Base-by-base conservation (phyloP, 2,888 invertebrate species). In the Proisotoma minuta region DNA sequence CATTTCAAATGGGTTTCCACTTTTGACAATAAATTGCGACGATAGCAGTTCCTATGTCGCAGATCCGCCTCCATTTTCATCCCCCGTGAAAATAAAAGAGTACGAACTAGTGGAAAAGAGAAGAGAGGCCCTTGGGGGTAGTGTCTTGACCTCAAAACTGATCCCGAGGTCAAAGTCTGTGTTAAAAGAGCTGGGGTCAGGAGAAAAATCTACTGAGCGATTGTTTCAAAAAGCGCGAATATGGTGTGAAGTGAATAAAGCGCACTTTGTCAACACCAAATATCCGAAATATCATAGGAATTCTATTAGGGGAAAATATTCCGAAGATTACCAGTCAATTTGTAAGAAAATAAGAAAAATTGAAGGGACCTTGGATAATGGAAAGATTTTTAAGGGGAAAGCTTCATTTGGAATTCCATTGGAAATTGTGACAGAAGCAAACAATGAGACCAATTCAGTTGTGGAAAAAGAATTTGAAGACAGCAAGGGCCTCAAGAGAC, bases 161-260 rank as follows among this genome's bases (percentile, higher is more conserved):
- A 54, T 67, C 8, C 63, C 64, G 3, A 47, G 39, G 8, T 48
- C 63, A 10, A 43, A 65, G 51, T 8, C 60, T 1, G 65, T 72
- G 49, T 29, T 59, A 8, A 60, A 69, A 22, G 60, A 72, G 43
- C 51, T 62, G 10, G 28, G 47, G 43, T 39, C 28, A 15, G 18
- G 20, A 20, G 60, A 57, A 24, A 51, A 57, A 22, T 43, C 60
- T 10, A 48, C 56, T 1, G 40, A 15, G 2, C 62, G 56, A 29
- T 29, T 70, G 15, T 66, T 66, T 34, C 47, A 57, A 12, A 72
- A 72, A 58, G 69, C 70, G 0, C 60, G 61, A 60, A 63, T 70
- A 53, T 69, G 66, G 63, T 68, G 68, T 27, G 68, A 70, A 51
- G 58, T 72, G 22, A 68, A 65, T 53, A 72, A 72, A 58, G 69